Conservation (phyloP, 2,113 vertebrate species). For the Bombycilla garrulus region DNA sequence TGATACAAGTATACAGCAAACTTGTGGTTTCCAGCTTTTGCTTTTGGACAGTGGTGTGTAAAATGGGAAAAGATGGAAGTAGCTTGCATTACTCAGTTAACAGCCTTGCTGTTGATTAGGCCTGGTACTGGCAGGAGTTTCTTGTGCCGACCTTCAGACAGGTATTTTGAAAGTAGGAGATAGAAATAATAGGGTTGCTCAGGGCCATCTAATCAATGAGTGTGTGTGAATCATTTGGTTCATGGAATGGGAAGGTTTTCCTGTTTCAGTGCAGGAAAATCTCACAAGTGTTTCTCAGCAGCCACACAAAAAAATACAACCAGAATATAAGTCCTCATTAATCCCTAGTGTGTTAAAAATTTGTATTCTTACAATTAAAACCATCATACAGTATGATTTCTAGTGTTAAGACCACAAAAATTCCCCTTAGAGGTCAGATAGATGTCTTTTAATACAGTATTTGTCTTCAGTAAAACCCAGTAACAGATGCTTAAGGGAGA, state of each 20-base stretch:
- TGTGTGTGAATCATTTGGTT: background rate
- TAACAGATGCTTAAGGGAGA: background rate
- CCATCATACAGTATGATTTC: background rate
- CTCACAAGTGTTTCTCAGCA: background rate
- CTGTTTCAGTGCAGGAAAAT: background rate
- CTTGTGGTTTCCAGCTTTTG: constrained; percentile 10
- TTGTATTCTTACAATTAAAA: background rate
- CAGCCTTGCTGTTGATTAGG: background rate
- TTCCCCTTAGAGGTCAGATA: background rate
- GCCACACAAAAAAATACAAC: background rate
- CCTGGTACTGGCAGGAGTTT: background rate
- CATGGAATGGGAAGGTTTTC: background rate
- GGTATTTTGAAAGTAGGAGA: background rate
- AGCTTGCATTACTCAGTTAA: background rate
- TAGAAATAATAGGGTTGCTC: background rate
- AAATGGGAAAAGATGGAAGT: background rate
- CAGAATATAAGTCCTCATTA: background rate
- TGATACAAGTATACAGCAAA: background rate
- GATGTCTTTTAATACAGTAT: background rate
- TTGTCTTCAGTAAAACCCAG: background rate
- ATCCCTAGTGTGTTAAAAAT: background rate
- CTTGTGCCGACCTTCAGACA: background rate
- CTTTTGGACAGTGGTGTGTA: constrained; percentile 35
- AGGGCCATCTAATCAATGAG: background rate
- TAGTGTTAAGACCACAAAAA: background rate